Conservation (phyloP, 2,888 invertebrate species). For the Orchesella flavescens region DNA sequence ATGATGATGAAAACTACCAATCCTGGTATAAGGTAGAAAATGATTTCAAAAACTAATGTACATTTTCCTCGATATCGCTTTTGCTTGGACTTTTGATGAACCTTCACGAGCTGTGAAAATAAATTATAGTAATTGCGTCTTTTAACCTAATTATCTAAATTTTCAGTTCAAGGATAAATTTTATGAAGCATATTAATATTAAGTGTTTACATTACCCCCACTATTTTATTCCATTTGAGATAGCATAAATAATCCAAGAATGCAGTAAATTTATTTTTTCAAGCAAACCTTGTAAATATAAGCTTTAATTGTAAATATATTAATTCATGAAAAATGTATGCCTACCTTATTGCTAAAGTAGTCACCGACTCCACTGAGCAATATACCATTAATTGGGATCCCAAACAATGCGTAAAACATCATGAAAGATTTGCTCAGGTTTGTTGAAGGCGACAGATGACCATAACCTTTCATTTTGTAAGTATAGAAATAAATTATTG, state of each 20-base stretch:
- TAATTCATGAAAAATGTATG: too few relatives aligned
- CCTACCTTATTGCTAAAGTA: constrained; percentile 86
- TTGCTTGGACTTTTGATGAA: constrained; percentile 85
- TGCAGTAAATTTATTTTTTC: too few relatives aligned
- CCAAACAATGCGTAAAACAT: constrained; percentile 91
- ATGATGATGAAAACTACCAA: constrained; percentile 89
- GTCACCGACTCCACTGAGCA: constrained; percentile 86
- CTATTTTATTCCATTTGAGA: neutral
- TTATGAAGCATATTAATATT: neutral
- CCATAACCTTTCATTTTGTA: constrained; percentile 82
- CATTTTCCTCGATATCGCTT: constrained; percentile 74
- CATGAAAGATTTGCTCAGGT: constrained; percentile 86
- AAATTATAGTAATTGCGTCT: constrained; percentile 21
- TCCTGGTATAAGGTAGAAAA: constrained; percentile 90
- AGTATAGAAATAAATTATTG: neutral
- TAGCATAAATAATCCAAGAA: constrained; percentile 18
- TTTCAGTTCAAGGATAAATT: neutral
- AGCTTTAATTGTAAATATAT: too few relatives aligned
- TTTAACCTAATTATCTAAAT: too few relatives aligned
- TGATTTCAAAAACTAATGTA: constrained; percentile 85
- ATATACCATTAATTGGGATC: constrained; percentile 86
- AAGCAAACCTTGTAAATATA: too few relatives aligned
- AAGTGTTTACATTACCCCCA: constrained; percentile 19
- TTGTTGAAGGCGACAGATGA: constrained; percentile 88
- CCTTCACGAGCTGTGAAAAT: constrained; percentile 81